phyloP scores from a whole-genome alignment of 2,888 invertebrate species.

The Dryadula phaetusa region DNA sequence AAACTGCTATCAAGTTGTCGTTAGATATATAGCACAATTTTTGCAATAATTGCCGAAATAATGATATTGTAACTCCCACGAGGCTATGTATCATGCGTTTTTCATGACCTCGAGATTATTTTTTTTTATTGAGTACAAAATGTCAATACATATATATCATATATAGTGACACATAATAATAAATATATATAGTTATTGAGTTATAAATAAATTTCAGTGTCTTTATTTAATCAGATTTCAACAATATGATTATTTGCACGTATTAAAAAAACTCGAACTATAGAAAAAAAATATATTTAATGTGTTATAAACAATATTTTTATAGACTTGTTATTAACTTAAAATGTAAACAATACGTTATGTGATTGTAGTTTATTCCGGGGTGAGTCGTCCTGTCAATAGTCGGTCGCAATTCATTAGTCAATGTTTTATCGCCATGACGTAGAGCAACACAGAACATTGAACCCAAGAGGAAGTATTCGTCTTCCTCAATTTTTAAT shows the following conservation, averaged over 20 bases:
- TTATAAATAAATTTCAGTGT: background rate
- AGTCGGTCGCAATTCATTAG: slow-evolving; percentile 73
- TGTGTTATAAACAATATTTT: slow-evolving; percentile 17
- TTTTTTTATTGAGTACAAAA: slow-evolving; percentile 1
- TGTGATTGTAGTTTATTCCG: slow-evolving; percentile 54
- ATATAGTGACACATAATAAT: background rate
- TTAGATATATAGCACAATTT: slow-evolving; percentile 79
- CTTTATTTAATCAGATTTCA: background rate
- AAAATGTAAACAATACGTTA: slow-evolving; percentile 24
- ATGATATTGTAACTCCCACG: slow-evolving; percentile 70
- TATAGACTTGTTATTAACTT: slow-evolving; percentile 18
- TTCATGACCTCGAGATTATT: slow-evolving; percentile 45
- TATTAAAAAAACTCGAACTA: too few species aligned
- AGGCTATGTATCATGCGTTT: slow-evolving; percentile 53
- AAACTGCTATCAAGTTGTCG: slow-evolving; percentile 80
- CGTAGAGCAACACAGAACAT: slow-evolving; percentile 70
- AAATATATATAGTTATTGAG: too few species aligned
- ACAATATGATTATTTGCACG: too few species aligned
- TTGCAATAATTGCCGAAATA: slow-evolving; percentile 84
- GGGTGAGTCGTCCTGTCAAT: slow-evolving; percentile 77
- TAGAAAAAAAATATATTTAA: background rate
- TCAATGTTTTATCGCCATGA: slow-evolving; percentile 76
- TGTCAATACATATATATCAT: background rate
- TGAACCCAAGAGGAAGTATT: slow-evolving; percentile 81
- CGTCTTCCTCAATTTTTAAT: slow-evolving; percentile 70